Conservation (phyloP, 2,888 invertebrate species). For the Aphodius granarius region DNA sequence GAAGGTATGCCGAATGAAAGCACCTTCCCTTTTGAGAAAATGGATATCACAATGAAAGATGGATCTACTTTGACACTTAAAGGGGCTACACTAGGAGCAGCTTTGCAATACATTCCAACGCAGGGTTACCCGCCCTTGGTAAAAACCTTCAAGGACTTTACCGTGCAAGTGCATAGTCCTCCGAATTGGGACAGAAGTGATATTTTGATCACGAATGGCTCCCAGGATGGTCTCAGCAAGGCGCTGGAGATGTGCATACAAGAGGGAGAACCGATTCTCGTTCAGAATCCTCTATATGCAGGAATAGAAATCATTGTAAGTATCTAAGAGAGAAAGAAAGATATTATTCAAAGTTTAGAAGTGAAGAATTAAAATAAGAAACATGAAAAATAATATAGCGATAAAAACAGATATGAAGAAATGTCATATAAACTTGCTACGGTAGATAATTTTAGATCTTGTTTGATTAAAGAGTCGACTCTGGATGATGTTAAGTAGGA, state of each 20-base stretch:
- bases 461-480: not conserved
- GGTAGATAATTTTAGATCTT: no score
- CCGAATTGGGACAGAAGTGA: slow-evolving; percentile 65
- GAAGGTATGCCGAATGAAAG: slow-evolving; percentile 76
- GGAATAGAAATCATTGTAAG: slow-evolving; percentile 70
- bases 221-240: slow-evolving; percentile 78
- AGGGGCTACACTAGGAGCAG: slow-evolving; percentile 63
- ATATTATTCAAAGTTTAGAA: no score
- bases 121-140: slow-evolving; percentile 67
- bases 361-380: no score
- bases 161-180: slow-evolving; percentile 64
- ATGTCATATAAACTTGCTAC: no score
- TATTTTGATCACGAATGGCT: slow-evolving; percentile 71
- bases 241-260: slow-evolving; percentile 72
- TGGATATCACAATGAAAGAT: slow-evolving; percentile 61
- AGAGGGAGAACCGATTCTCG: slow-evolving; percentile 69
- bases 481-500: not conserved
- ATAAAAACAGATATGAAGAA: no score
- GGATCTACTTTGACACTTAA: slow-evolving; percentile 59
- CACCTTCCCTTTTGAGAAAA: slow-evolving; percentile 68
- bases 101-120: slow-evolving; percentile 76
- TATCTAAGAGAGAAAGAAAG: no score
- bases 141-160: slow-evolving; percentile 64
- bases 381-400: no score
- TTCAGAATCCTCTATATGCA: slow-evolving; percentile 72